A percentile compares a stretch with the other conserved stretches of the same genome.
Conservation (phyloP, 2,888 invertebrate genomes). For the Polymixis flavicincta region DNA sequence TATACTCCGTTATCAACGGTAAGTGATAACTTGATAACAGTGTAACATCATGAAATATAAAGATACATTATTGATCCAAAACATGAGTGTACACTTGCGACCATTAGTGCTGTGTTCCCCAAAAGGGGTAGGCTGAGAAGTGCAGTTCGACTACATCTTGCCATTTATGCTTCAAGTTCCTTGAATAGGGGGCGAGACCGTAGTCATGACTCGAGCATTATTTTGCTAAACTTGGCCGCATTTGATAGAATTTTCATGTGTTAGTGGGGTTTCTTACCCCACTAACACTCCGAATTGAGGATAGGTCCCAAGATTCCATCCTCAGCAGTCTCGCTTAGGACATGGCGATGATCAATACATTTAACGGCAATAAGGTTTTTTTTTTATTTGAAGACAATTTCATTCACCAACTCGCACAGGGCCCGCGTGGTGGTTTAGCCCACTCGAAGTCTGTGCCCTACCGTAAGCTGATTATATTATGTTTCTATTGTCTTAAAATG, state of each 20-base stretch:
- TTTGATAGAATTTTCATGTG: background rate
- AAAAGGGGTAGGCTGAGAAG: background rate
- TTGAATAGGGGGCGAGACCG: background rate
- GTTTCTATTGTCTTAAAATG: background rate
- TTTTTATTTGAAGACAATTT: too few species aligned
- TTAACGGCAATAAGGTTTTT: background rate
- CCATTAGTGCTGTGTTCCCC: background rate
- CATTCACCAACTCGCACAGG: too few species aligned
- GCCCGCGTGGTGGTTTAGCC: too few species aligned
- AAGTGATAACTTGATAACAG: slow-evolving; percentile 58
- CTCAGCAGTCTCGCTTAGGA: background rate
- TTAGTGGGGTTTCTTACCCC: too few species aligned
- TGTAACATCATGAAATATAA: background rate
- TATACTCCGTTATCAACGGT: slow-evolving; percentile 97
- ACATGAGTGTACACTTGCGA: too few species aligned
- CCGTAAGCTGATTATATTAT: too few species aligned
- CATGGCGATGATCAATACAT: background rate
- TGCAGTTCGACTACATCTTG: too few species aligned
- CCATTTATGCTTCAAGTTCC: too few species aligned
- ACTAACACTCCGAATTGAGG: background rate
- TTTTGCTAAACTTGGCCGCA: background rate
- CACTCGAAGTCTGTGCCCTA: too few species aligned
- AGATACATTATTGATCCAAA: too few species aligned
- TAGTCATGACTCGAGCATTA: background rate
- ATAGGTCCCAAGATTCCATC: background rate